Evolutionary conservation across 2,797 vertebrate genomes (phyloP).

Genomic region (Onychomys arenicola): DNA sequence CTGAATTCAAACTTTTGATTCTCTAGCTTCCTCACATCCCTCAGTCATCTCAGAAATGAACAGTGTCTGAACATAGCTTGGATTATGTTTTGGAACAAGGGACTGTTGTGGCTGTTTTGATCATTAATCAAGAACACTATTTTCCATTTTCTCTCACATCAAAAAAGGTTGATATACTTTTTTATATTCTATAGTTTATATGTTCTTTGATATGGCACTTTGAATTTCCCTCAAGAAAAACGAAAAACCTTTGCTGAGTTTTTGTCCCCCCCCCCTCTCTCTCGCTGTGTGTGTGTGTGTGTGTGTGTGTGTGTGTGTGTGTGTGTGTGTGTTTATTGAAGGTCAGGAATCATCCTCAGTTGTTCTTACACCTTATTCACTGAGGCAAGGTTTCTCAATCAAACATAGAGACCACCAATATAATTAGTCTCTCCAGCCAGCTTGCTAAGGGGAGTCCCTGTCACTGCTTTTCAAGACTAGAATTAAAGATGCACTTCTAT

Average conservation of each 20-base stretch:
- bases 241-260: background rate
- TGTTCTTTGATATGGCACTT: background rate
- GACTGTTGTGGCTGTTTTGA: background rate
- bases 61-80: background rate
- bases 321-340: background rate
- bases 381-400: background rate
- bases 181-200: background rate
- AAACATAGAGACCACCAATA: background rate
- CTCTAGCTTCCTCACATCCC: background rate
- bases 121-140: background rate
- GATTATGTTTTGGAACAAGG: background rate
- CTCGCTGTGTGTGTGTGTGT: background rate
- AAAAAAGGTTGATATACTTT: background rate
- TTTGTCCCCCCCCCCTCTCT: too few species aligned
- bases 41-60: background rate
- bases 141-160: background rate
- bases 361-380: background rate
- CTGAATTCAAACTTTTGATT: background rate
- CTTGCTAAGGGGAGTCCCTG: background rate
- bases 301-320: background rate
- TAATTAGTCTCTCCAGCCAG: background rate
- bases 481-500: background rate
- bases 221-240: background rate
- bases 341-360: background rate
- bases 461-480: background rate